Conservation (phyloP, 2,797 vertebrate species). For the Notolepis coatsorum region DNA sequence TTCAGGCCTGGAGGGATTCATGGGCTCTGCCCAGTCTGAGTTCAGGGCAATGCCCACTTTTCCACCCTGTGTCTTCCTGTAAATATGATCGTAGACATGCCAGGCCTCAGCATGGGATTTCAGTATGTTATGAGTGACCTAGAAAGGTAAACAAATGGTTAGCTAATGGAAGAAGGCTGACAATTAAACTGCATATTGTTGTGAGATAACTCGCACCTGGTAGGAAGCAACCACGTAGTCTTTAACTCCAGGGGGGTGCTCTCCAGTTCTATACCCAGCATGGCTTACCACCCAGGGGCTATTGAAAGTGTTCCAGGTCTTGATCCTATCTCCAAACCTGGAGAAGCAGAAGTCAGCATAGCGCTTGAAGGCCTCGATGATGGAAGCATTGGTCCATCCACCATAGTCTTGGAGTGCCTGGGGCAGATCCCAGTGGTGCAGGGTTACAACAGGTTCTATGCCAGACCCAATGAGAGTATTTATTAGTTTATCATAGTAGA, state of each 20-base stretch:
- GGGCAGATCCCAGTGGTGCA: slow-evolving; percentile 95
- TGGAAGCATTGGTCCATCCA: slow-evolving; percentile 88
- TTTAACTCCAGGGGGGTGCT: slow-evolving; percentile 86
- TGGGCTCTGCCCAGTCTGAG: slow-evolving; percentile 92
- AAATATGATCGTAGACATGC: slow-evolving; percentile 87
- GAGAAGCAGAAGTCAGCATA: slow-evolving; percentile 93
- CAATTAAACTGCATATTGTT: too few species aligned
- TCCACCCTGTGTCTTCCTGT: slow-evolving; percentile 85
- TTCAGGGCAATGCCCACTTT: slow-evolving; percentile 92
- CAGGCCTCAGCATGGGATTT: slow-evolving; percentile 92
- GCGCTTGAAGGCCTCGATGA: slow-evolving; percentile 85
- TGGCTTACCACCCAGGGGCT: slow-evolving; percentile 95
- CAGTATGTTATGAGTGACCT: slow-evolving; percentile 91
- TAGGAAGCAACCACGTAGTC: slow-evolving; percentile 87
- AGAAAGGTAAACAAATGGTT: slow-evolving; percentile 1
- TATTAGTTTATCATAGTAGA: slow-evolving; percentile 90
- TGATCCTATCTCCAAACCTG: slow-evolving; percentile 89
- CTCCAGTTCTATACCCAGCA: slow-evolving; percentile 90
- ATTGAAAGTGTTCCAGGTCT: slow-evolving; percentile 93
- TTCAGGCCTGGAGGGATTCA: slow-evolving; percentile 62
- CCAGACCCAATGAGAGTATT: slow-evolving; percentile 81
- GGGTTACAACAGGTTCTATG: slow-evolving; percentile 88
- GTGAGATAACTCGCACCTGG: slow-evolving; percentile 81
- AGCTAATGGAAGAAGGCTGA: too few species aligned
- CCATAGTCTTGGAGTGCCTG: slow-evolving; percentile 86